These are phyloP conservation scores for Calliopsis andreniformis DNA, from an alignment of 1,140 invertebrate species.

Conservation along the genomic window DNA sequence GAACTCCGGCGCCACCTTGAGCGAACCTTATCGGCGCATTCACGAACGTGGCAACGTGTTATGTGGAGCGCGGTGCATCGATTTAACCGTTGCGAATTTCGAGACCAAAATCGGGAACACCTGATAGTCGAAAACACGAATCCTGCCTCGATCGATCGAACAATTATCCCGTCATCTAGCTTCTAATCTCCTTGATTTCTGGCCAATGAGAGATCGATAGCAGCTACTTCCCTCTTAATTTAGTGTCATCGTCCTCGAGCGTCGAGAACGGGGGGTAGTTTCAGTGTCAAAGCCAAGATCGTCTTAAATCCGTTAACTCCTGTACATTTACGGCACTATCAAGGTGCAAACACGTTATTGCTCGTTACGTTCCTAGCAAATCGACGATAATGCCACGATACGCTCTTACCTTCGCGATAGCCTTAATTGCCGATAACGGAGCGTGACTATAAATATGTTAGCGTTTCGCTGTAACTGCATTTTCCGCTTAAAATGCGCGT, in stretches of 20 bases:
- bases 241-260: too few species aligned
- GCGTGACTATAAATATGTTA: neutral
- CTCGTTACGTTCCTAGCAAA: neutral
- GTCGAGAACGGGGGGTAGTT: neutral
- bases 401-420: conserved; percentile 22
- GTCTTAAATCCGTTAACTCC: neutral
- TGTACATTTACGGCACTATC: conserved; percentile 15
- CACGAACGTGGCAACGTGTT: conserved; percentile 47
- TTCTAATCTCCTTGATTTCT: too few species aligned
- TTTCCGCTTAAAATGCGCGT: neutral
- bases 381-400: conserved; percentile 21
- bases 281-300: neutral
- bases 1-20: conserved; percentile 44
- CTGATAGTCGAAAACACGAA: neutral
- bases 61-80: conserved; percentile 43
- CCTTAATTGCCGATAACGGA: conserved; percentile 42
- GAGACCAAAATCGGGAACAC: conserved; percentile 1
- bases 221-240: too few species aligned
- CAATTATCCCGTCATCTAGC: neutral
- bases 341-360: conserved; percentile 16
- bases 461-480: neutral
- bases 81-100: conserved; percentile 24
- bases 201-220: too few species aligned
- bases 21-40: conserved; percentile 40
- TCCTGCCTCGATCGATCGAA: neutral